Base-by-base conservation (phyloP, 2,797 vertebrate genomes). In the Zalophus californianus region DNA sequence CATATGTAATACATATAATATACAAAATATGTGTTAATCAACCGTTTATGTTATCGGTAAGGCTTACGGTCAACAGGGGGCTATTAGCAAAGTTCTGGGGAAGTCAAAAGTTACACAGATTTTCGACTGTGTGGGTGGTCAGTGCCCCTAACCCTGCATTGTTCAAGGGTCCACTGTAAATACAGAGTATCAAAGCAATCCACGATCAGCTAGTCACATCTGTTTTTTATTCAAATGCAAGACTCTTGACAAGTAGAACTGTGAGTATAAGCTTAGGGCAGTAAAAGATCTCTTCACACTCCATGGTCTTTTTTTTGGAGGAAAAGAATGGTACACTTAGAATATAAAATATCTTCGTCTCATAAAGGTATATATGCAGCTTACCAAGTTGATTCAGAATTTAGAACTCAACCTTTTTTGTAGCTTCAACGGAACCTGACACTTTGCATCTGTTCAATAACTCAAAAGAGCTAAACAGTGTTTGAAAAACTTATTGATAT, bases 221-320 rank as follows among this genome's bases (percentile, higher is more conserved):
- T 96, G 73, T 52, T 96, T 96, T 82, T 95, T 12, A 92, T 86
- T 95, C 86, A 94, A 62, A 92, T 44, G 32, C 72, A 90, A 44
- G 78, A 82, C 27, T 93, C 35, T 62, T 72, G 23, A 93, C 58
- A 78, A 91, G 54, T 3, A 68, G 78, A 95, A 11, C 58, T 72
- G n/a, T 84, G 35, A 89, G 64, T 50, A 38, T 75, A 92, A 92
- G 86, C 35, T 89, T 78, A 89, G 90, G 44, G 44, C 62, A 89
- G 35, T 41, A 87, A 85, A 94, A 52, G 48, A 78, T 83, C 66
- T 92, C 86, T 38, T 32, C n/a, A 83, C 10, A 0, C 1, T 73
- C 64, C 14, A 62, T 12, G 27, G 16, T 10, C 29, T 29, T 86
- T 41, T n/a, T 41, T 54, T 18, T 4, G 25, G 7, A 23, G 27